Evolutionary conservation across 2,888 invertebrate species (phyloP), one percentile per base, ranked within the genome.

Genomic region (Euzetes globulus): DNA sequence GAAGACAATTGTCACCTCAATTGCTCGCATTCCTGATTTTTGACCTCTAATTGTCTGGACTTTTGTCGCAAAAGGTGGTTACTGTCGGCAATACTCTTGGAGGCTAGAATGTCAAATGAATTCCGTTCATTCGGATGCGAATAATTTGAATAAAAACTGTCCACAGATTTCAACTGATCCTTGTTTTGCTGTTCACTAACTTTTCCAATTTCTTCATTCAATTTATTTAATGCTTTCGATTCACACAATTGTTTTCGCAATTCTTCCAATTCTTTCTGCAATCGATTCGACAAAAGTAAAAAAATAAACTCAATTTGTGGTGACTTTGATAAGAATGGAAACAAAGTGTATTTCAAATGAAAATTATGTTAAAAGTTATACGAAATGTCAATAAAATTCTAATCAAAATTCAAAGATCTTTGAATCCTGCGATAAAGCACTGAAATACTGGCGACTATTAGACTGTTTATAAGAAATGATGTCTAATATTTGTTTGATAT

Each of bases 231-330:
- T 17, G 90, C 88, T 80, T 88, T 85, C 17, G 89, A 87, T 79
- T 90, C 89, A 72, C 88, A 87, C 79, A 91, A 82, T 81, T 91
- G 90, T 73, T 89, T 87, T 79, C 90, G 87, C 85, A 90, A 86
- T 80, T 89, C 88, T 73, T 89, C 87, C 78, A 91, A 84, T 83
- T 91, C 91, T 75, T 91, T 90, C 91, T 91, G 85, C 72, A 84
- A 83, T 60, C 33, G 11, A 9, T 41, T 41, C 7, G 11, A 41
- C 11, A 4, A 41, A 41, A 41, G 13, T 11, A 9, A n/a, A 52
- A 19, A 52, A 7, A 52, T 9, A 52, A 33, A 60, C 25, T 11
- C 17, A 60, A 22, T 19, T 58, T 13, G 17, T 22, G 19, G 27
- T 6, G 17, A 25, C 29, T 29, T 25, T 25, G 1, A 27, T 58